phyloP scores from a whole-genome alignment of 2,888 invertebrate genomes.

The Melanostoma scalare region DNA sequence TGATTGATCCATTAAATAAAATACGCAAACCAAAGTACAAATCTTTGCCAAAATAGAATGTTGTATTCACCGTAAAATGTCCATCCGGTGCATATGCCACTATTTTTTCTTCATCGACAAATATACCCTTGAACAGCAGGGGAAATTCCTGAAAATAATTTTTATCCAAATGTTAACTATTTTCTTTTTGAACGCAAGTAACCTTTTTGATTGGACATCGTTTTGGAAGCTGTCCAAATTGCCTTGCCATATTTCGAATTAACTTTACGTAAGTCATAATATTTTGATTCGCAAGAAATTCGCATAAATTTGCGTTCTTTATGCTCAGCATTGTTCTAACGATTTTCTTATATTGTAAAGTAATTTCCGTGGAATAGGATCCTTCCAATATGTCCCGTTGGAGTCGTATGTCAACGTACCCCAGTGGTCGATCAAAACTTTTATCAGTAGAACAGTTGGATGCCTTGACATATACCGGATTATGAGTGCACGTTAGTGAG shows the following conservation, averaged over 20 bases:
- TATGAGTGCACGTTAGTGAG: background rate
- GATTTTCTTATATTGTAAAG: background rate
- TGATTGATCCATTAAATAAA: no score
- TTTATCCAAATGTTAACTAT: background rate
- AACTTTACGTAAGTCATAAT: background rate
- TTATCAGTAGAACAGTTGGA: background rate
- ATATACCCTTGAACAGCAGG: background rate
- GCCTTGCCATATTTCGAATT: background rate
- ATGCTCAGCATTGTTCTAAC: background rate
- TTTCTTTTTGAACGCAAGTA: background rate
- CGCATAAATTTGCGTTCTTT: background rate
- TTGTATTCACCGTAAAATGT: background rate
- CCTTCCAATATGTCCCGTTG: background rate
- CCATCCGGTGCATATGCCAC: background rate
- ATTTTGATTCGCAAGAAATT: background rate
- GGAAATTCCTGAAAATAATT: slow-evolving; percentile 8
- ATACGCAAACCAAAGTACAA: no score
- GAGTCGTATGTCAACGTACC: background rate
- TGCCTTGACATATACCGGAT: background rate
- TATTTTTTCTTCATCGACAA: background rate
- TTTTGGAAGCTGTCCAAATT: background rate
- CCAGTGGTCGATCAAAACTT: background rate
- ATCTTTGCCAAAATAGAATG: no score
- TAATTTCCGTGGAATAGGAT: background rate
- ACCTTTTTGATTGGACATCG: slow-evolving; percentile 10